Percentiles rank a stretch among this genome's conserved stretches.
Evolutionary conservation across 2,797 vertebrate genomes (phyloP).

Genomic region (Myotis myotis): DNA sequence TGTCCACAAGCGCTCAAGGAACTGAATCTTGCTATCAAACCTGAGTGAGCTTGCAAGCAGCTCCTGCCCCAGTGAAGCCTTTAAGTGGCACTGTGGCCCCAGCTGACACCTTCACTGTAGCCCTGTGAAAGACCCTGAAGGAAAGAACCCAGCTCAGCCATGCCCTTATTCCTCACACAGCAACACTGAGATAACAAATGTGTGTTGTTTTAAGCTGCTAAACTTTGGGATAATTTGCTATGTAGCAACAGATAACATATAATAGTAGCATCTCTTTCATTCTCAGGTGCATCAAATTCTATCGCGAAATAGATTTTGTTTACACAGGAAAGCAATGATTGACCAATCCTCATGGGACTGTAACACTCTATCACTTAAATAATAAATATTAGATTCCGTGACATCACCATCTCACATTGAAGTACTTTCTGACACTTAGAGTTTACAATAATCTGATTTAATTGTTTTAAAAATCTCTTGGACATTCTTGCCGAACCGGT

Average conservation of each 20-base stretch:
- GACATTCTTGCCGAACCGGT: too few relatives aligned
- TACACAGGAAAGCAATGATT: neutral
- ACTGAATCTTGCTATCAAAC: neutral
- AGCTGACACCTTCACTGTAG: neutral
- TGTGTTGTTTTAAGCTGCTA: neutral
- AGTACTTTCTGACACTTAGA: neutral
- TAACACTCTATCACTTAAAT: neutral
- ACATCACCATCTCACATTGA: slow-evolving; percentile 23
- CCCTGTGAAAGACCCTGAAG: neutral
- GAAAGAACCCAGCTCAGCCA: neutral
- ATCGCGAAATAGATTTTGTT: neutral
- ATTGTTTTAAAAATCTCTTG: neutral
- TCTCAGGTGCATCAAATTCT: neutral
- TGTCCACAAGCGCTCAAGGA: neutral
- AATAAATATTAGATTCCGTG: neutral
- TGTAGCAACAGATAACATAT: neutral
- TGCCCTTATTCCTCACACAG: neutral
- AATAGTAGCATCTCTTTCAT: neutral
- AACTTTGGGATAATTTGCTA: neutral
- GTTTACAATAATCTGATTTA: neutral
- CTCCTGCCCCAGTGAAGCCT: neutral
- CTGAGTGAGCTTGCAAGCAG: neutral
- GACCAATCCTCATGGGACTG: neutral
- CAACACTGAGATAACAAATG: neutral
- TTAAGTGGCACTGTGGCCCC: neutral